Evolutionary conservation across 2,113 vertebrate species (phyloP).

Genomic region (Psittacula cyanocephala): DNA sequence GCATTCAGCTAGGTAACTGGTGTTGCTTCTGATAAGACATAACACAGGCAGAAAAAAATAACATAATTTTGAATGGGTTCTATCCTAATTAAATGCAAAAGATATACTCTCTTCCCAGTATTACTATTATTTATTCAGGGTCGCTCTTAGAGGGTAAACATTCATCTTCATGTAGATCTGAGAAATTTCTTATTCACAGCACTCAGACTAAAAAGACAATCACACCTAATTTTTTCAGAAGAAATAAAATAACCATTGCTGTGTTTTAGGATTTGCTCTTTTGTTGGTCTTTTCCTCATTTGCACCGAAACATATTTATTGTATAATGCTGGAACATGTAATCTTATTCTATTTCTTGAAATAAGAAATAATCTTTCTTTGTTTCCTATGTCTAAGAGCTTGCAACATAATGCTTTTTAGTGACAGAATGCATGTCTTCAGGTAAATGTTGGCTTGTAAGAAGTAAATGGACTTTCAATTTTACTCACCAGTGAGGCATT

Average conservation of each 20-base stretch:
- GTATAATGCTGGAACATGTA: neutral
- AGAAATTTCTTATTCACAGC: neutral
- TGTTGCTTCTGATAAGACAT: neutral
- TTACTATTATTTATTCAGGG: neutral
- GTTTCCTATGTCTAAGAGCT: neutral
- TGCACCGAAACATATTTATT: neutral
- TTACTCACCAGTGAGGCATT: neutral
- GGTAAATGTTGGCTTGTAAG: neutral
- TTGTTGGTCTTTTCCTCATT: neutral
- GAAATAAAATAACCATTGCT: neutral
- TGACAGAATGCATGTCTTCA: neutral
- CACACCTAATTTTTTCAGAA: neutral
- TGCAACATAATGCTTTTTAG: neutral
- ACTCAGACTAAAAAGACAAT: neutral
- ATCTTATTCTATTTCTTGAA: neutral
- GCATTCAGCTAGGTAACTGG: neutral
- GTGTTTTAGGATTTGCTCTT: neutral
- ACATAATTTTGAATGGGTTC: neutral
- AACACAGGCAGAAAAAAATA: neutral
- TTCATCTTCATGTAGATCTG: neutral
- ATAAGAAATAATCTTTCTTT: neutral
- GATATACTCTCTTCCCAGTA: neutral
- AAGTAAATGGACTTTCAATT: neutral
- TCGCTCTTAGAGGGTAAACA: neutral
- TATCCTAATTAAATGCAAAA: neutral